These are phyloP conservation scores for Ichneumoninae sp. DNA, from an alignment of 2,888 invertebrate genomes.

Conservation along the genomic window DNA sequence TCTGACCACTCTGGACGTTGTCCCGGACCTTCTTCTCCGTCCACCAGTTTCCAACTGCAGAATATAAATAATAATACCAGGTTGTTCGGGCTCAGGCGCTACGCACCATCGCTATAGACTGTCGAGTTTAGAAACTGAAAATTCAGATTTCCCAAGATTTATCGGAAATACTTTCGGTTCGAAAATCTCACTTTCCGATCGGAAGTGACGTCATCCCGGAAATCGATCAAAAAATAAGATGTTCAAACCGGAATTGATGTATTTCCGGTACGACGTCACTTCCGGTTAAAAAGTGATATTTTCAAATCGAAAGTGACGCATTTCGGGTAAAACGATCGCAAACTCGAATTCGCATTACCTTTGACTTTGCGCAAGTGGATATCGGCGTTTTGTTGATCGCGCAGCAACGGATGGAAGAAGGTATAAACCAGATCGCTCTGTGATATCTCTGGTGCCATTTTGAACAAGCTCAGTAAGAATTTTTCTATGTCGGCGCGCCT, in stretches of 20 bases:
- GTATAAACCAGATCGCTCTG: conserved; percentile 99
- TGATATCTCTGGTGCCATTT: conserved; percentile 96
- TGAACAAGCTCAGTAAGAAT: conserved; percentile 94
- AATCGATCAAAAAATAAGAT: background rate
- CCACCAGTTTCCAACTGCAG: conserved; percentile 84
- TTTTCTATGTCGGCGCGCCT: conserved; percentile 95
- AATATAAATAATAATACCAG: conserved; percentile 40
- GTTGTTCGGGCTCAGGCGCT: background rate
- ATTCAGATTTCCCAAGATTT: background rate
- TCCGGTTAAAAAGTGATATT: background rate
- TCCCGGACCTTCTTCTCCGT: conserved; percentile 80
- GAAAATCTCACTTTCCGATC: background rate
- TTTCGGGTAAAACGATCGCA: background rate
- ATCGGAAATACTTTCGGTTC: background rate
- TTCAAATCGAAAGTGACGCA: background rate
- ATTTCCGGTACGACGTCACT: too few species aligned
- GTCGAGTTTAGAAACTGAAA: background rate
- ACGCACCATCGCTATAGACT: too few species aligned
- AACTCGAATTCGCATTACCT: conserved; percentile 85
- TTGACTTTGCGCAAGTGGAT: conserved; percentile 91
- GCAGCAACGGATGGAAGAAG: conserved; percentile 97
- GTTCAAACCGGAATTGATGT: background rate
- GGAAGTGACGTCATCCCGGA: background rate
- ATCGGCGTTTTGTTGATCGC: conserved; percentile 96
- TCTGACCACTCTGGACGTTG: conserved; percentile 88